phyloP scores from a whole-genome alignment of 2,797 vertebrate genomes.

The Amazonetta brasiliensis region DNA sequence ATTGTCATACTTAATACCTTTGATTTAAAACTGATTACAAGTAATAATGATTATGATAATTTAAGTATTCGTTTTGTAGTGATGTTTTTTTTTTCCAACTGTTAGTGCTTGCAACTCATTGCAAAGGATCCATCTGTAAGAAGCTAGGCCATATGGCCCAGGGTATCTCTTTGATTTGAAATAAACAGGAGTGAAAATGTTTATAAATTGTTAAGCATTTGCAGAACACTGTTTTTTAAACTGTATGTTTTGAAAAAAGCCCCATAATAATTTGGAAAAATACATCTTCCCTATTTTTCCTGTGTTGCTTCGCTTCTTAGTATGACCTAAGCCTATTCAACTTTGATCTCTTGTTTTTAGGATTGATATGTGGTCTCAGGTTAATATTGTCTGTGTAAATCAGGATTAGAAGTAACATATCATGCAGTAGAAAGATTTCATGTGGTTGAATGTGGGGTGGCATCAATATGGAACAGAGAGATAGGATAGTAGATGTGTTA shows the following conservation, averaged over 20 bases:
- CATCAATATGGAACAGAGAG: not conserved
- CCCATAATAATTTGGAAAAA: not conserved
- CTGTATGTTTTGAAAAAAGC: not conserved
- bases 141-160: not conserved
- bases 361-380: not conserved
- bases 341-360: not conserved
- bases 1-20: not conserved
- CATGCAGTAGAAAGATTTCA: not conserved
- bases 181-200: not conserved
- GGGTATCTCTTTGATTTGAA: not conserved
- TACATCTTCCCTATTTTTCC: not conserved
- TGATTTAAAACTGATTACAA: not conserved
- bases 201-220: constrained; percentile 40
- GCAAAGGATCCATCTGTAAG: not conserved
- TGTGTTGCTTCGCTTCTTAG: not conserved
- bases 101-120: not conserved
- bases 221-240: constrained; percentile 2
- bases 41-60: not conserved
- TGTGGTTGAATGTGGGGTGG: not conserved
- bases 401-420: not conserved
- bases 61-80: not conserved
- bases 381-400: not conserved
- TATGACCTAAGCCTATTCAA: not conserved
- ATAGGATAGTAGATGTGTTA: not conserved
- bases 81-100: not conserved